These are phyloP conservation scores for Gibbula magus DNA, from an alignment of 2,888 invertebrate genomes.

Conservation along the genomic window DNA sequence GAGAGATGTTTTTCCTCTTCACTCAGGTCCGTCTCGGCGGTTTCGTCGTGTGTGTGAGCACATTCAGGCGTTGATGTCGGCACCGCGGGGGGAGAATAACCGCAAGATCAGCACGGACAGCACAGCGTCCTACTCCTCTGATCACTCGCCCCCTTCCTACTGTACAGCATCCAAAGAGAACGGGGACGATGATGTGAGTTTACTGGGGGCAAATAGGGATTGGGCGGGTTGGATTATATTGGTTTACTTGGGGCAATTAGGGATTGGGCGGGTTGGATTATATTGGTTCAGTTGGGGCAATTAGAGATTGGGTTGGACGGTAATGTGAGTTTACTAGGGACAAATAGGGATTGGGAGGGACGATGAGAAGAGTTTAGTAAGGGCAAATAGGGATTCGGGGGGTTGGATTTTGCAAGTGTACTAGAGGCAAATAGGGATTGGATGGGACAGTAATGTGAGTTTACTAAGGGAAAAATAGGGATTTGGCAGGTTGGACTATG, in stretches of 20 bases:
- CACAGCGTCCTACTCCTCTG: slow-evolving; percentile 68
- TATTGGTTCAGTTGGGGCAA: no score
- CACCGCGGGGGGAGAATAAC: slow-evolving; percentile 68
- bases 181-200: slow-evolving; percentile 64
- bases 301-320: no score
- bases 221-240: no score
- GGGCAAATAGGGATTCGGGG: no score
- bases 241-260: no score
- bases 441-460: slow-evolving; percentile 65
- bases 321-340: slow-evolving; percentile 50
- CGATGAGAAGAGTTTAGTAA: no score
- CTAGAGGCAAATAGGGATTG: no score
- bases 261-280: no score
- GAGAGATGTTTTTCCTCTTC: no score
- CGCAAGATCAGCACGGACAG: slow-evolving; percentile 73
- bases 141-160: slow-evolving; percentile 66
- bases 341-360: no score
- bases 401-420: no score
- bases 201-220: background rate
- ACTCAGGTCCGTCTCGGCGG: slow-evolving; percentile 91
- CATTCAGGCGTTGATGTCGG: slow-evolving; percentile 81
- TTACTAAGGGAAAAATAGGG: background rate
- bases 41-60: slow-evolving; percentile 97
- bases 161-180: slow-evolving; percentile 62
- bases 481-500: no score